phyloP scores from a whole-genome alignment of 2,797 vertebrate genomes.

The Aeoliscus strigatus region DNA sequence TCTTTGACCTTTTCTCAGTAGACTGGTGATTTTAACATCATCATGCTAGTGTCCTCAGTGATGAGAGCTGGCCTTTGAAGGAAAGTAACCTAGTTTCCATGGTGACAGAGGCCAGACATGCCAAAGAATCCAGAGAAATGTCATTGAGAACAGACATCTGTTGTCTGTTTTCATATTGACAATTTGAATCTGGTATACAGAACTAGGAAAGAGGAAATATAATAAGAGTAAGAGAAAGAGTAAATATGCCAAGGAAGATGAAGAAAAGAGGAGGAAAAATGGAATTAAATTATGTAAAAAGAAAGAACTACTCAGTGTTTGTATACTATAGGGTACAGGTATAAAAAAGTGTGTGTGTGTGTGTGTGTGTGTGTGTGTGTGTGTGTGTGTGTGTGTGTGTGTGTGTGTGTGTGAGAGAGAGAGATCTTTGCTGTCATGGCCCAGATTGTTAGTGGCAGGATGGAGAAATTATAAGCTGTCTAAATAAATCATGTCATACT shows the following conservation, averaged over 20 bases:
- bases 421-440: no score
- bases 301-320: no score
- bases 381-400: constrained; percentile 5
- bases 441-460: no score
- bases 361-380: constrained; percentile 2
- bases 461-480: no score
- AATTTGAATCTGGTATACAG: constrained; percentile 1
- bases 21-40: constrained; percentile 71
- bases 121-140: constrained; percentile 35
- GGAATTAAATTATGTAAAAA: no score
- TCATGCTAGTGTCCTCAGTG: constrained; percentile 53
- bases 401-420: background rate
- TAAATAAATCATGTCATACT: no score
- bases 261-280: no score
- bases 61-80: constrained; percentile 64
- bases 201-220: background rate
- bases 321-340: no score
- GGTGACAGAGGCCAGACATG: constrained; percentile 45
- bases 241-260: no score
- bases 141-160: background rate
- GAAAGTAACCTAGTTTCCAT: constrained; percentile 36
- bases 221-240: no score
- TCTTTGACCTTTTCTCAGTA: constrained; percentile 68
- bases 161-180: constrained; percentile 7
- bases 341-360: constrained; percentile 12